phyloP scores from a whole-genome alignment of 1,140 invertebrate genomes.

The Halyomorpha halys region DNA sequence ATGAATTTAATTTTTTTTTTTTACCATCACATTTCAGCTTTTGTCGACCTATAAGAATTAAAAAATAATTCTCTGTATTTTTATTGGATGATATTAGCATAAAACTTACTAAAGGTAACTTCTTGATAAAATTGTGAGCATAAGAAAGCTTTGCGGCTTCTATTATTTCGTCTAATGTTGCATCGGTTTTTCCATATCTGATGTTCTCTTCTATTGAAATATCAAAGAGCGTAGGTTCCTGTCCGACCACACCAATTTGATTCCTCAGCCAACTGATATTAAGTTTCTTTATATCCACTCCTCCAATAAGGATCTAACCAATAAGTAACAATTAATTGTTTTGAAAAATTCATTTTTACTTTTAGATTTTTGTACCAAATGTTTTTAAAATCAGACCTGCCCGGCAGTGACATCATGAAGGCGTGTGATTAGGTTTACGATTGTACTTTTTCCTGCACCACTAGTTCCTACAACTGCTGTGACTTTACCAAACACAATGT shows the following conservation, averaged over 20 bases:
- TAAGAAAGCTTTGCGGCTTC: constrained; percentile 56
- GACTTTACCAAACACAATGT: constrained; percentile 70
- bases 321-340: constrained; percentile 14
- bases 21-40: too few species aligned
- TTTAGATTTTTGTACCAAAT: not conserved
- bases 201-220: constrained; percentile 68
- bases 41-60: too few species aligned
- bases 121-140: constrained; percentile 68
- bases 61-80: too few species aligned
- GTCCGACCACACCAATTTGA: constrained; percentile 64
- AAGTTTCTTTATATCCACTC: constrained; percentile 46
- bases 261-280: constrained; percentile 60
- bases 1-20: too few species aligned
- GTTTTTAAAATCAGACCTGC: constrained; percentile 23
- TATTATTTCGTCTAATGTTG: constrained; percentile 51
- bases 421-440: constrained; percentile 72
- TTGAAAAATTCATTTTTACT: too few species aligned
- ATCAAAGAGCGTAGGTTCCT: constrained; percentile 68
- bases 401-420: constrained; percentile 65
- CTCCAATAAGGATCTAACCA: constrained; percentile 41
- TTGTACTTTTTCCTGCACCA: constrained; percentile 85
- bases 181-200: constrained; percentile 52
- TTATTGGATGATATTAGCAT: too few species aligned
- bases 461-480: constrained; percentile 78
- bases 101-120: constrained; percentile 46